A percentile compares a stretch with the other conserved stretches of the same genome.
Conservation (phyloP, 1,140 invertebrate species). For the Nasonia vitripennis region DNA sequence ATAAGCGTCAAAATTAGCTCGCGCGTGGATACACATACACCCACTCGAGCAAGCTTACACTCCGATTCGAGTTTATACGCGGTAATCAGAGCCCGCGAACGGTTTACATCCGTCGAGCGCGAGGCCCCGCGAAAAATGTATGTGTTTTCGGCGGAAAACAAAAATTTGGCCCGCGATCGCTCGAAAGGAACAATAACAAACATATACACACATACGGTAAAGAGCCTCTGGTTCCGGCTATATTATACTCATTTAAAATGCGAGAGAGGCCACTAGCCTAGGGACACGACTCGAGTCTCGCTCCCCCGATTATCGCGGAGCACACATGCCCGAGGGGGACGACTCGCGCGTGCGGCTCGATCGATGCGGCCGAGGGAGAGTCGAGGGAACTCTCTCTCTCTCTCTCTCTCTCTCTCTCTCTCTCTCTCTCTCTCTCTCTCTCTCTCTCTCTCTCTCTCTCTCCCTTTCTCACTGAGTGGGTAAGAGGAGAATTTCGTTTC, state of each 20-base stretch:
- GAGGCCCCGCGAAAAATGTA: too few relatives aligned
- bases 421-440: not conserved
- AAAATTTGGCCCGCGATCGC: too few relatives aligned
- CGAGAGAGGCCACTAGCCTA: conserved; percentile 16
- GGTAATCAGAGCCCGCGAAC: too few relatives aligned
- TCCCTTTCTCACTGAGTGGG: not conserved
- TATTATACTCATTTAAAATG: conserved; percentile 29
- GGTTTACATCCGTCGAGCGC: too few relatives aligned
- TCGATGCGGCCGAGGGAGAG: conserved; percentile 21
- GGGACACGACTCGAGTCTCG: not conserved
- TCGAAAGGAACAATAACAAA: too few relatives aligned
- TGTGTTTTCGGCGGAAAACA: too few relatives aligned
- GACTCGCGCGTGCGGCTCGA: conserved; percentile 10
- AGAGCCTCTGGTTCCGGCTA: too few relatives aligned
- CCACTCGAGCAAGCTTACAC: too few relatives aligned
- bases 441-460: too few relatives aligned
- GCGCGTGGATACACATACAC: not conserved
- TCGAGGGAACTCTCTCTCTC: not conserved
- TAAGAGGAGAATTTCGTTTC: not conserved
- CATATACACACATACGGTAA: too few relatives aligned
- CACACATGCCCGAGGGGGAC: conserved; percentile 19
- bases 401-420: not conserved
- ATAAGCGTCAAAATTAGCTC: conserved; percentile 19
- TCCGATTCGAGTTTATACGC: too few relatives aligned
- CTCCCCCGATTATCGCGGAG: not conserved